Conservation (phyloP, 30 jellyfish, hydroid and myxozoan genomes). For the Pelagia noctiluca region DNA sequence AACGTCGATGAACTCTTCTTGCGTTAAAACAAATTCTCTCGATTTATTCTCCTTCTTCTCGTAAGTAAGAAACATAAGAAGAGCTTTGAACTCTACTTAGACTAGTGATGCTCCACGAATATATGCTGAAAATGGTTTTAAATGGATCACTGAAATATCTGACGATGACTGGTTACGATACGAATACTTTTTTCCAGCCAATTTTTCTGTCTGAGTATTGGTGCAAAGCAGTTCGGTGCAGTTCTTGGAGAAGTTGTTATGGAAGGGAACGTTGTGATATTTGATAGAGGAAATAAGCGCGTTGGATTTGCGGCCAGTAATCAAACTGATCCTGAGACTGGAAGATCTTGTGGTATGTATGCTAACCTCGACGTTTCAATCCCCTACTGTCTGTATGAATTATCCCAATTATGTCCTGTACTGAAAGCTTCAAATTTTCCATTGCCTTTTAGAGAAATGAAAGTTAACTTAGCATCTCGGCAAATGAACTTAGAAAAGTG, state of each 20-base stretch:
- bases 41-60: background rate
- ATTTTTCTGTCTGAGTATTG: constrained; percentile 95
- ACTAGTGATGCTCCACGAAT: no score
- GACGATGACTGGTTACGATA: no score
- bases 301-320: constrained; percentile 99
- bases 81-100: no score
- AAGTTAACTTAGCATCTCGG: no score
- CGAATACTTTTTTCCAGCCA: constrained; percentile 78
- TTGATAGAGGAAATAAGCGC: constrained; percentile 95
- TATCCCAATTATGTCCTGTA: background rate
- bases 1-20: background rate
- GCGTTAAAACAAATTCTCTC: background rate
- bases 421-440: background rate
- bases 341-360: constrained; percentile 93
- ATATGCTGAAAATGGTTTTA: no score
- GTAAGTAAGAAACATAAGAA: no score
- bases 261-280: constrained; percentile 98
- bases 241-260: constrained; percentile 97
- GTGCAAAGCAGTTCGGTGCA: constrained; percentile 99
- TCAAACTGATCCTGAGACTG: constrained; percentile 94
- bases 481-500: no score
- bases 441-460: no score
- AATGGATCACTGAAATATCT: no score
- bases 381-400: background rate
- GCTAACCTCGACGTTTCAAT: constrained; percentile 21